A percentile compares a stretch with the other conserved stretches of the same genome.
phyloP scores from a whole-genome alignment of 2,888 invertebrate species.

The Lymantria dispar region DNA sequence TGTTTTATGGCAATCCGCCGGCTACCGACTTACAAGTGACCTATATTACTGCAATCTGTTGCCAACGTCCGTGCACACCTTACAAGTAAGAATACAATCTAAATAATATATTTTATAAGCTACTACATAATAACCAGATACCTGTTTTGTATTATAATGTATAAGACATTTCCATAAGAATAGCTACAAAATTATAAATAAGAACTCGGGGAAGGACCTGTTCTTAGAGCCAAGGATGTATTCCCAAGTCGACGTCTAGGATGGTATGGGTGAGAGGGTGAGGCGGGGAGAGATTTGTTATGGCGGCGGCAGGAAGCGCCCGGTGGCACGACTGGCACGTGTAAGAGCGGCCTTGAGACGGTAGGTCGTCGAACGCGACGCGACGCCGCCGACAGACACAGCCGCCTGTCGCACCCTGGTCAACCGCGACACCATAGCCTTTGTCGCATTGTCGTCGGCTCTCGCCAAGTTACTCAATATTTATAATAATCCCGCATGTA shows the following conservation, averaged over 20 bases:
- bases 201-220: slow-evolving; percentile 15
- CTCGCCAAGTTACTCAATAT: slow-evolving; percentile 36
- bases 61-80: too few relatives aligned
- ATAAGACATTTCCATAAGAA: background rate
- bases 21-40: too few relatives aligned
- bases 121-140: too few relatives aligned
- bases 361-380: slow-evolving; percentile 71
- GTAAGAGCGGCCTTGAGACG: slow-evolving; percentile 79
- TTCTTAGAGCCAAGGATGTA: slow-evolving; percentile 27
- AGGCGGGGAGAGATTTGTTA: slow-evolving; percentile 72
- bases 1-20: too few relatives aligned
- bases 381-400: slow-evolving; percentile 51
- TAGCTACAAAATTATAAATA: background rate
- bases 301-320: slow-evolving; percentile 76
- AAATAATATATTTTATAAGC: too few relatives aligned
- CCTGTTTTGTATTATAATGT: background rate
- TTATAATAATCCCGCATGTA: slow-evolving; percentile 18
- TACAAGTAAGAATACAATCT: too few relatives aligned
- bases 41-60: too few relatives aligned
- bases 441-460: slow-evolving; percentile 44
- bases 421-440: slow-evolving; percentile 53
- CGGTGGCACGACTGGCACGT: slow-evolving; percentile 74
- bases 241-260: slow-evolving; percentile 22
- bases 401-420: slow-evolving; percentile 54
- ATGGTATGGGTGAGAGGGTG: slow-evolving; percentile 44